Base-by-base conservation (phyloP, 1,140 invertebrate species). In the Drosophila ogumai region DNA sequence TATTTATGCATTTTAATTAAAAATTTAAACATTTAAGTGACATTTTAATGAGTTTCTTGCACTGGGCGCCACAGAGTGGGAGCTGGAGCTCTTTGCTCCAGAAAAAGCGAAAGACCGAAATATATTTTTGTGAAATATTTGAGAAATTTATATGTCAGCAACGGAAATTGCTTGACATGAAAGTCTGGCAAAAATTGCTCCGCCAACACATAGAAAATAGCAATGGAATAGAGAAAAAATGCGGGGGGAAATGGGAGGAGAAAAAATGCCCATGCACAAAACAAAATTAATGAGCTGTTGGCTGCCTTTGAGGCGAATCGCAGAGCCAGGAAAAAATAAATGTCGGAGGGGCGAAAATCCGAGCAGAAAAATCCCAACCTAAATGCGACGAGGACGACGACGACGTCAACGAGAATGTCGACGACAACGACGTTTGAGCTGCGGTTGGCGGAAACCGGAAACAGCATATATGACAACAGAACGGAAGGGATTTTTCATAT, bases 381-480 rank as follows among this genome's bases (percentile, higher is more conserved):
- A 77, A 77, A 74, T 67, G 63, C 40, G 56, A 61, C 15, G 79
- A 58, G 54, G 54, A 34, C 47, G 49, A 60, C 56, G 44, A 54
- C 47, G 52, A 73, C 58, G 65, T 22, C 47, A 34, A 52, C 47
- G 52, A 73, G 44, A 47, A 47, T 25, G 44, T 47, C 61, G 69
- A 22, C 50, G 49, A 65, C 57, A 46, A 61, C 58, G 57, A 73
- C 69, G 69, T 59, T 84, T 90, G 85, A 90, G 84, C 60, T 85
- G 79, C 52, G 84, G 64, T 79, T 80, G 61, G 66, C 88, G 88
- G 88, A 91, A 88, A 69, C 88, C 88, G 88, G 88, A 91, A 91
- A 91, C 88, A 91, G 88, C 88, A 91, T 91, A 91, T 91, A 91
- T 91, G 88, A 91, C 88, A 91, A 88, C 81, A 61, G 79, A 91